Base-by-base conservation (phyloP, 1,140 invertebrate species). In the Lordiphosa collinella region DNA sequence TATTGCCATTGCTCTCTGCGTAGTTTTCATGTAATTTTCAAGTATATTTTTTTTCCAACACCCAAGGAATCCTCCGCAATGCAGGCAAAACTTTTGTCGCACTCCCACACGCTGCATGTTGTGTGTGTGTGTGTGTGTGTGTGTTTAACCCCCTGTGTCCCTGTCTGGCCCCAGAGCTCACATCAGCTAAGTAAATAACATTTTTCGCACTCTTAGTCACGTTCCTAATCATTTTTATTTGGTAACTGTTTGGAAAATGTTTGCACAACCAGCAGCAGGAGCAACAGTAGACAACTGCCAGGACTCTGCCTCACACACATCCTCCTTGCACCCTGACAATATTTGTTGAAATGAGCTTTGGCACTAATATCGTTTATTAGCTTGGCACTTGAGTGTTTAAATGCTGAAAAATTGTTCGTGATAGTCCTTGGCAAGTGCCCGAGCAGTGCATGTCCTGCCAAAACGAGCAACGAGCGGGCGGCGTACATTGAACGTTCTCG, bases 151-250 rank as follows among this genome's bases (percentile, higher is more conserved):
- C 65, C 50, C 55, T 50, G 54, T 52, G 32, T 43, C 51, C 41
- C 46, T 54, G 50, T 54, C 59, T 63, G 58, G 58, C 63, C 57
- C 72, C 72, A 76, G 29, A 76, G 66, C 72, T 69, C 72, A 76
- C 73, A 78, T 76, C 73, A 78, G 72, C 63, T 78, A 76, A 78
- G 73, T 78, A 78, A 78, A 78, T 78, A 78, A 78, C 73, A 76
- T 78, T 78, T 78, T 78, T 78, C 73, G 73, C 73, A 78, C 73
- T 78, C 73, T 78, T 78, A 78, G 73, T 78, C 73, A 78, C 73
- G 73, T 78, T 78, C 73, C 73, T 78, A 78, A 78, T 78, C 73
- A 78, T 78, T 78, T 78, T 78, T 78, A 78, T 78, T 78, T 78
- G 73, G 73, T 78, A 76, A 76, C 73, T 76, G 72, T 75, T 76